These are phyloP conservation scores for Heliconius cydno DNA, from an alignment of 2,888 invertebrate genomes.

Conservation along the genomic window DNA sequence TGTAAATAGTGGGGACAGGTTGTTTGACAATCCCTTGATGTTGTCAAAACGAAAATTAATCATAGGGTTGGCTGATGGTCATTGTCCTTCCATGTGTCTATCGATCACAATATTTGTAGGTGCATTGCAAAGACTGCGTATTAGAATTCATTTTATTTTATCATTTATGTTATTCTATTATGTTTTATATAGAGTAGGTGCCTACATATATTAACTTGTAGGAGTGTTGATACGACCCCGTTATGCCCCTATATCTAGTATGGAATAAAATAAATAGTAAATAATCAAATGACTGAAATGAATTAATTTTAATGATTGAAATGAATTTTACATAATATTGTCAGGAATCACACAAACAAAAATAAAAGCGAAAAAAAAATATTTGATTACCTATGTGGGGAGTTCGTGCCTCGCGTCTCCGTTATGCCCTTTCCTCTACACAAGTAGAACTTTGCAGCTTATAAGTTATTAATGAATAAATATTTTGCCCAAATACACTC, in stretches of 20 bases:
- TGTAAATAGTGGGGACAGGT: constrained; percentile 32
- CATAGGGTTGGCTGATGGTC: constrained; percentile 69
- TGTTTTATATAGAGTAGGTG: neutral
- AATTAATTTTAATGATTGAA: no score
- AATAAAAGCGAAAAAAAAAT: no score
- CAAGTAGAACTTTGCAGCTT: no score
- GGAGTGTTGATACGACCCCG: no score
- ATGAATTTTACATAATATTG: no score
- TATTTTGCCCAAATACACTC: neutral
- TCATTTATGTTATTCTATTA: neutral
- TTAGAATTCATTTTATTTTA: neutral
- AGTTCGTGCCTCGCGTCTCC: no score
- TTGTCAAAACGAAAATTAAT: constrained; percentile 58
- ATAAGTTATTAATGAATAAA: neutral
- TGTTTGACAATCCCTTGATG: constrained; percentile 53
- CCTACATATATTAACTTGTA: neutral
- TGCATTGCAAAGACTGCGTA: neutral
- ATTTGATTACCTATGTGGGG: no score
- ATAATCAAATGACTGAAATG: no score
- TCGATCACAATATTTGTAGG: constrained; percentile 33
- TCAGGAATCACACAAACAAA: no score
- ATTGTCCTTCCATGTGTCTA: constrained; percentile 67
- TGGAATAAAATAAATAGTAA: no score
- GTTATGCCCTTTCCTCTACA: no score
- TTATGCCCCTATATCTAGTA: no score